These are phyloP conservation scores for Dromas ardeola DNA, from an alignment of 2,113 vertebrate species.

Conservation along the genomic window DNA sequence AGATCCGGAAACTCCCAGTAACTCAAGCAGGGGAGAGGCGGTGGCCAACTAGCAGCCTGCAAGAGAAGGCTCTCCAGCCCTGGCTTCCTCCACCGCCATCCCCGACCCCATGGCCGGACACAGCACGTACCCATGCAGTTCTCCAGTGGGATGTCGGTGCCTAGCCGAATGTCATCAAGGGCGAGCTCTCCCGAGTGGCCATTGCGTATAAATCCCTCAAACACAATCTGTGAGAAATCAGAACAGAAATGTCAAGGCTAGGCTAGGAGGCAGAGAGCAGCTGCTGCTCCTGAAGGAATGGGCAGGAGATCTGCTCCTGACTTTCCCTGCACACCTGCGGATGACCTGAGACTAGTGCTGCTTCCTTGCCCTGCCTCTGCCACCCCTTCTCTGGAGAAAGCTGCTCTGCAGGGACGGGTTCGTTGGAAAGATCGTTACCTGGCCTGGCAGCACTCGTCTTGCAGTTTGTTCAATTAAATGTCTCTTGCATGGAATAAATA, in stretches of 20 bases:
- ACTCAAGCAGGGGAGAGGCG: neutral
- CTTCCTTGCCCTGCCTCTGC: neutral
- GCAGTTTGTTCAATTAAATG: neutral
- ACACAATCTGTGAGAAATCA: slow-evolving; percentile 83
- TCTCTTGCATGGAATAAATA: neutral
- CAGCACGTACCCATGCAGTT: slow-evolving; percentile 90
- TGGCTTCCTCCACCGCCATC: neutral
- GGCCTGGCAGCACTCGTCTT: neutral
- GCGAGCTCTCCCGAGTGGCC: slow-evolving; percentile 87
- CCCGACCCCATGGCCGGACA: accelerated
- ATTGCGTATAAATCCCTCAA: slow-evolving; percentile 90
- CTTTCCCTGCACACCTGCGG: slow-evolving; percentile 5
- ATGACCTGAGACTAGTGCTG: neutral
- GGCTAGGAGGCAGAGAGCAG: neutral
- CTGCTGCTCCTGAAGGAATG: neutral
- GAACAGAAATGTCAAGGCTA: neutral
- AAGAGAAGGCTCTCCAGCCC: neutral
- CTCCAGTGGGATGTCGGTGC: slow-evolving; percentile 86
- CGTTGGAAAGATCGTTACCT: neutral
- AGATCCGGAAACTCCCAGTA: neutral
- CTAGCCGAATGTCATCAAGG: slow-evolving; percentile 93
- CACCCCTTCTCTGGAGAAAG: neutral
- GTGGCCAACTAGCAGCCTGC: neutral
- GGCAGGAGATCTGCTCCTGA: neutral
- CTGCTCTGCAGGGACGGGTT: neutral